Evolutionary conservation across 37 sponge, comb jelly and placozoan species (phyloP).

Genomic region (Haliclona indistincta): DNA sequence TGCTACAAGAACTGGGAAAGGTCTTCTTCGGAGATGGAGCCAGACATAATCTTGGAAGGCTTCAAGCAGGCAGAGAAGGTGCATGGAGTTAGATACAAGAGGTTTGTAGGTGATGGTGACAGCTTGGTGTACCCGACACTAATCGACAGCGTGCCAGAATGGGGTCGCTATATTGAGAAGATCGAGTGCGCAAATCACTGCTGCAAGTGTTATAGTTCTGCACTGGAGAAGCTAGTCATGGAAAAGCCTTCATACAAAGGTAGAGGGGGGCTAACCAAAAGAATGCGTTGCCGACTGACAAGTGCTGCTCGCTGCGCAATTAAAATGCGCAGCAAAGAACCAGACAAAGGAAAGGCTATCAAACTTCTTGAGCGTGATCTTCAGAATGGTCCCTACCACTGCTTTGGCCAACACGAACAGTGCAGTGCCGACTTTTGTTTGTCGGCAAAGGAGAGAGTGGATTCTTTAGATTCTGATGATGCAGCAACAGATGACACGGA

Average conservation of each 20-base stretch:
- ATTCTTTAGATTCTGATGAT: no score
- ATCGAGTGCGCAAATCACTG: conserved; percentile 61
- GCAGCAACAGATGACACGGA: no score
- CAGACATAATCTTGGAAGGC: conserved; percentile 53
- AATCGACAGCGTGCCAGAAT: conserved; percentile 18
- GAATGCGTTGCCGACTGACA: conserved; percentile 9
- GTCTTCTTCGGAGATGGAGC: background rate
- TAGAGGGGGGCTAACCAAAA: conserved; percentile 24
- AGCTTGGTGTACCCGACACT: conserved; percentile 42
- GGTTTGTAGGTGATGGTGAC: conserved; percentile 42
- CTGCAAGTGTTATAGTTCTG: conserved; percentile 42
- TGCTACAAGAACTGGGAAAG: conserved; percentile 11
- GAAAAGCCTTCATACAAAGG: conserved; percentile 52
- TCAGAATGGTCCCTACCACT: conserved; percentile 51
- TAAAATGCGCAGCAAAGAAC: conserved; percentile 23
- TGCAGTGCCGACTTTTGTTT: conserved; percentile 61
- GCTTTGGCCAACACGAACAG: conserved; percentile 37
- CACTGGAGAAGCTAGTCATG: conserved; percentile 41
- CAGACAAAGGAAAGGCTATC: conserved; percentile 19
- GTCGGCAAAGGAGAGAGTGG: no score
- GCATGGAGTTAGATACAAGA: conserved; percentile 45
- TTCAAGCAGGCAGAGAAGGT: conserved; percentile 30
- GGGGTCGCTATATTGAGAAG: conserved; percentile 33
- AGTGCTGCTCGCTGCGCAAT: conserved; percentile 45
- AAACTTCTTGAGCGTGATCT: conserved; percentile 21